These are phyloP conservation scores for Meleagris gallopavo DNA, from an alignment of 2,113 vertebrate genomes.

Conservation along the genomic window DNA sequence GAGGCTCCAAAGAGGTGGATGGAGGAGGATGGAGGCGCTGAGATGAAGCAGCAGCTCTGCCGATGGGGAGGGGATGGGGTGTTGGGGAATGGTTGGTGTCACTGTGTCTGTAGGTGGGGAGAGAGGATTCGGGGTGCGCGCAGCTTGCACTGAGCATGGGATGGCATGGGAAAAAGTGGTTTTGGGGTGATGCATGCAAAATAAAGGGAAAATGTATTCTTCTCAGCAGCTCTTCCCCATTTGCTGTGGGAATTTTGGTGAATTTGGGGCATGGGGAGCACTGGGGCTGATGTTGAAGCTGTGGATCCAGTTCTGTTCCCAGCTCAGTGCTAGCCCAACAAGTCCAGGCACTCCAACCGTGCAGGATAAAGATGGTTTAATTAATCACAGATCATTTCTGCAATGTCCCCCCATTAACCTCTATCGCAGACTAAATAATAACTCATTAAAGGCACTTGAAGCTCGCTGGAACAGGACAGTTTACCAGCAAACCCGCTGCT, in stretches of 20 bases:
- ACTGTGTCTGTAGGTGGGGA: not conserved
- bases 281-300: rapidly evolving
- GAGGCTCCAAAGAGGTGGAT: not conserved
- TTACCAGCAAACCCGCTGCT: constrained; percentile 19
- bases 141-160: rapidly evolving
- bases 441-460: constrained; percentile 59
- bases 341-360: not conserved
- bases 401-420: constrained; percentile 39
- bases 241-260: rapidly evolving
- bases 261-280: rapidly evolving
- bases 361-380: not conserved
- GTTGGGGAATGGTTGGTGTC: rapidly evolving
- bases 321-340: not conserved
- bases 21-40: not conserved
- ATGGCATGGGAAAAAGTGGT: rapidly evolving
- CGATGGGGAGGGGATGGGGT: not conserved
- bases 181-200: not conserved
- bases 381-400: constrained; percentile 60
- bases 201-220: not conserved
- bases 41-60: rapidly evolving
- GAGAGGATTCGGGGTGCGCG: not conserved
- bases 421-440: constrained; percentile 29
- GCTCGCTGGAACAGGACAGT: constrained; percentile 23
- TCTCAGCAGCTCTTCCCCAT: not conserved
- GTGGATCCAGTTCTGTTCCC: not conserved